phyloP scores from a whole-genome alignment of 2,888 invertebrate genomes.

The Schrankia costaestrigalis region DNA sequence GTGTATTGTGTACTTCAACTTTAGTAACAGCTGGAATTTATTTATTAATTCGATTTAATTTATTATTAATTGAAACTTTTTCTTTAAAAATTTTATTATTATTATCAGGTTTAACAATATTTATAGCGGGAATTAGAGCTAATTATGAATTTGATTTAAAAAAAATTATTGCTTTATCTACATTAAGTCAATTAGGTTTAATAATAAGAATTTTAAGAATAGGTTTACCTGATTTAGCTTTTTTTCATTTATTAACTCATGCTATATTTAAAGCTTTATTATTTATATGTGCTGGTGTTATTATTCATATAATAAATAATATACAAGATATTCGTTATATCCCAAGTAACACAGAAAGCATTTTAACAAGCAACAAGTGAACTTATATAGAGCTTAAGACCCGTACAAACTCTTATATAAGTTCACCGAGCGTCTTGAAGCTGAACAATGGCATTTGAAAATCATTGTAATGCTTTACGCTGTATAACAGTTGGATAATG shows the following conservation, averaged over 20 bases:
- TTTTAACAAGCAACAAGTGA: no score
- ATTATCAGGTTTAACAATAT: constrained; percentile 80
- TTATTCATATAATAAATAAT: constrained; percentile 84
- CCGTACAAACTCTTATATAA: no score
- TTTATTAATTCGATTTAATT: constrained; percentile 86
- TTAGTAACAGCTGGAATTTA: constrained; percentile 88
- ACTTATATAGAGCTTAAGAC: no score
- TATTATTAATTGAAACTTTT: constrained; percentile 60
- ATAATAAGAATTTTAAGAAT: constrained; percentile 84
- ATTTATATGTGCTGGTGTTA: constrained; percentile 85
- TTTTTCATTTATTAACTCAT: constrained; percentile 87
- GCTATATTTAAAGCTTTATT: constrained; percentile 88
- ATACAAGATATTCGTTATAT: constrained; percentile 85
- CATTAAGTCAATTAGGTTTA: constrained; percentile 87
- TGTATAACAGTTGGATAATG: no score
- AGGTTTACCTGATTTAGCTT: constrained; percentile 77
- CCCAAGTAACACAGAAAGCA: no score
- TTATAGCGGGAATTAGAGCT: constrained; percentile 81
- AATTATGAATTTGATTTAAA: constrained; percentile 86
- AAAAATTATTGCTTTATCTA: constrained; percentile 89
- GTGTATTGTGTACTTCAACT: no score
- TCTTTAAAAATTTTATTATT: constrained; percentile 76
- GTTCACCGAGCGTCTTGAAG: no score
- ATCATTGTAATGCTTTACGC: no score
- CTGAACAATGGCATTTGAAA: no score